phyloP scores from a whole-genome alignment of 1,140 invertebrate genomes.

The Charaxes varanes region DNA sequence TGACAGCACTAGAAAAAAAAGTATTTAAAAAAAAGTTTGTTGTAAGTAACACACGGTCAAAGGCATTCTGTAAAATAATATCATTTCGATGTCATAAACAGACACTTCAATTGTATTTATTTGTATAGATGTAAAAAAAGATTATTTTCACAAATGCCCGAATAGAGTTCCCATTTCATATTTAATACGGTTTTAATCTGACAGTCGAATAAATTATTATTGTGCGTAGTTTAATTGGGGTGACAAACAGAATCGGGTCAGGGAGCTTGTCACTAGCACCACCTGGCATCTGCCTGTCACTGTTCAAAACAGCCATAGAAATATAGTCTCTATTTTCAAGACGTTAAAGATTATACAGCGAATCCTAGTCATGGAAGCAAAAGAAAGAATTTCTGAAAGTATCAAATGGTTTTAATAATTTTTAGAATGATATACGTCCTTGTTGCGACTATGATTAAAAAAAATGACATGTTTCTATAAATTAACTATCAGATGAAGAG shows the following conservation, averaged over 20 bases:
- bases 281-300: conserved; percentile 46
- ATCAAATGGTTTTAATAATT: too few species aligned
- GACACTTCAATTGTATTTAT: neutral
- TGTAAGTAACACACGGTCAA: too few species aligned
- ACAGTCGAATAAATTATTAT: conserved; percentile 28
- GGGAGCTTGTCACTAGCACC: conserved; percentile 26
- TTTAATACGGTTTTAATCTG: conserved; percentile 15
- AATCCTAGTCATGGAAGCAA: too few species aligned
- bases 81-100: neutral
- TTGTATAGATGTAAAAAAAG: neutral
- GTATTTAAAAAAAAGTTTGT: too few species aligned
- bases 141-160: neutral
- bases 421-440: too few species aligned
- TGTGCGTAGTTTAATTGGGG: conserved; percentile 30
- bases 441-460: too few species aligned
- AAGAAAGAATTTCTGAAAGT: too few species aligned
- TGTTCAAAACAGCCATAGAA: conserved; percentile 1
- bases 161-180: conserved; percentile 3
- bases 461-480: too few species aligned
- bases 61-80: too few species aligned
- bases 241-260: conserved; percentile 29
- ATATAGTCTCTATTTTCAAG: neutral
- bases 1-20: too few species aligned
- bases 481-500: too few species aligned
- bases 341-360: neutral